These are phyloP conservation scores for Phylloscopus trochilus DNA, from an alignment of 2,113 vertebrate species.

Conservation along the genomic window DNA sequence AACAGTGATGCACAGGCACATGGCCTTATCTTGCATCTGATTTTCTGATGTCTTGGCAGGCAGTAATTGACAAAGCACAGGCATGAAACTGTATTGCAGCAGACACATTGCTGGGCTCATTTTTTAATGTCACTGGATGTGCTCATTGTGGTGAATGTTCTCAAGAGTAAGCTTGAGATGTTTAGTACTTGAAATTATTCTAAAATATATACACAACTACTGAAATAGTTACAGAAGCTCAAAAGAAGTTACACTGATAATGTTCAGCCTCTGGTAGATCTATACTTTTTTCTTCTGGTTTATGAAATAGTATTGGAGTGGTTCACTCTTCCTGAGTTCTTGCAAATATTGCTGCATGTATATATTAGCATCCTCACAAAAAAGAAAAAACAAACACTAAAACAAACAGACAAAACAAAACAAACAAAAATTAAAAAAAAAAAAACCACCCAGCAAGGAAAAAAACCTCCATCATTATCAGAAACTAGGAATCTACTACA, in stretches of 20 bases:
- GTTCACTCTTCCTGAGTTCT: not conserved
- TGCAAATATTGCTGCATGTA: not conserved
- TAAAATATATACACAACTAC: not conserved
- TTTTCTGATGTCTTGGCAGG: conserved; percentile 31
- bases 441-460: too few species aligned
- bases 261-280: not conserved
- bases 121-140: not conserved
- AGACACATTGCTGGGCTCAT: not conserved
- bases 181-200: not conserved
- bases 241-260: not conserved
- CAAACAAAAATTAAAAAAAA: too few species aligned
- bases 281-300: not conserved
- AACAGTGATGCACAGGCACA: not conserved
- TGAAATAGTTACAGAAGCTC: not conserved
- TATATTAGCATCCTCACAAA: not conserved
- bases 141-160: not conserved
- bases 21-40: not conserved
- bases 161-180: not conserved
- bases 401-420: not conserved
- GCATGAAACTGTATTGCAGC: conserved; percentile 2
- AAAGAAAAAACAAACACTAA: not conserved
- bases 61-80: not conserved
- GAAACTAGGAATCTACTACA: not conserved
- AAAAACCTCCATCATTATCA: not conserved
- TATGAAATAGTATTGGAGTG: not conserved